A percentile compares a stretch with the other conserved stretches of the same genome.
phyloP scores from a whole-genome alignment of 1,140 invertebrate genomes.

The Tenebrio molitor region DNA sequence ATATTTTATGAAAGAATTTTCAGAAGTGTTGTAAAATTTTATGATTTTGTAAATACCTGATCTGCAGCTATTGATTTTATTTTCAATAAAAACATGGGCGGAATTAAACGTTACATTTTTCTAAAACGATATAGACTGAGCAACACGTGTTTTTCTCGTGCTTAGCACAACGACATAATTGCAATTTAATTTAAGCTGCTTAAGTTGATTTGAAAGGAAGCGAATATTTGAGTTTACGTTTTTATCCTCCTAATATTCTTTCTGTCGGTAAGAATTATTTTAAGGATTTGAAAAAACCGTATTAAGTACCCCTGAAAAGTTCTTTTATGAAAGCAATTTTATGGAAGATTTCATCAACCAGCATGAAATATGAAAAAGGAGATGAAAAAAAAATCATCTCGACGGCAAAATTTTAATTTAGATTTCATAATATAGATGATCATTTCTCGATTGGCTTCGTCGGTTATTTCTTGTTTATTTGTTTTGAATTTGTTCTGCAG shows the following conservation, averaged over 20 bases:
- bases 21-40: constrained; percentile 1
- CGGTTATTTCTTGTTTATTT: background rate
- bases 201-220: constrained; percentile 8
- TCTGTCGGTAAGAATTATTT: background rate
- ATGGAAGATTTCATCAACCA: background rate
- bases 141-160: constrained; percentile 1
- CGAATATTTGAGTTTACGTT: background rate
- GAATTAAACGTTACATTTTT: background rate
- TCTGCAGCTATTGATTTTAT: background rate
- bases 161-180: background rate
- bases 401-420: constrained; percentile 13
- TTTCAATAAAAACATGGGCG: background rate
- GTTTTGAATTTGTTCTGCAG: background rate
- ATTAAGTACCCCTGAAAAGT: constrained; percentile 13
- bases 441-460: constrained; percentile 14
- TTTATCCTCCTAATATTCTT: background rate
- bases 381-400: background rate
- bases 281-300: background rate
- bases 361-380: background rate
- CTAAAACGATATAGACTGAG: too few relatives aligned
- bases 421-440: background rate
- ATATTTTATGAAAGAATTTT: background rate
- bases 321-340: constrained; percentile 14
- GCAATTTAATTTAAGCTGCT: constrained; percentile 28
- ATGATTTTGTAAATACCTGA: background rate